Evolutionary conservation across 2,888 invertebrate genomes (phyloP).

Genomic region (Eurois occulta): DNA sequence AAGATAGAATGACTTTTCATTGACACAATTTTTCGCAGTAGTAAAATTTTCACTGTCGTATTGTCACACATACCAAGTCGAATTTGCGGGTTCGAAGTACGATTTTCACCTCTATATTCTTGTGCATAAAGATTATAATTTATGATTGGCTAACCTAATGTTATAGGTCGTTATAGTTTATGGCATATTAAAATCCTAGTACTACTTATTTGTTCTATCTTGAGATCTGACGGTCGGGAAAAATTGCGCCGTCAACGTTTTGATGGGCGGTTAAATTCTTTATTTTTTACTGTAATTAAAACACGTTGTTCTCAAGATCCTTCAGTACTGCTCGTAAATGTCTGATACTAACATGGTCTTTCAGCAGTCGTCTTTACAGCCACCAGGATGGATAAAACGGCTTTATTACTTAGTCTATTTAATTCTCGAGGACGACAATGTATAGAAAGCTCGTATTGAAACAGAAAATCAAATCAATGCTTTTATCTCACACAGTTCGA

Average conservation of each 20-base stretch:
- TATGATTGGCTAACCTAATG: conserved; percentile 34
- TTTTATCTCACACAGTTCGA: conserved; percentile 9
- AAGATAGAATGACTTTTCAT: conserved; percentile 55
- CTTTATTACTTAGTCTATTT: neutral
- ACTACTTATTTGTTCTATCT: conserved; percentile 76
- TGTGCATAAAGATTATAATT: conserved; percentile 40
- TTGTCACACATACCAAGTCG: conserved; percentile 67
- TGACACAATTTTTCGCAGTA: conserved; percentile 29
- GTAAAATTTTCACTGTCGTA: conserved; percentile 45
- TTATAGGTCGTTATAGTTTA: conserved; percentile 76
- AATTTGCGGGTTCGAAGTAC: conserved; percentile 62
- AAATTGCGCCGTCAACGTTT: conserved; percentile 72
- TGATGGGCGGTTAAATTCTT: conserved; percentile 63
- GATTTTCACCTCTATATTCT: conserved; percentile 66
- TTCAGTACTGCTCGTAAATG: conserved; percentile 45
- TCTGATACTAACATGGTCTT: conserved; percentile 13
- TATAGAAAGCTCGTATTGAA: neutral
- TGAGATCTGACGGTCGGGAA: conserved; percentile 73
- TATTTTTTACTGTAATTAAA: conserved; percentile 60
- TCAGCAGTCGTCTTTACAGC: conserved; percentile 18
- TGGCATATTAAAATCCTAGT: conserved; percentile 81
- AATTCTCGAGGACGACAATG: neutral
- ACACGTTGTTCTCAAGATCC: conserved; percentile 28
- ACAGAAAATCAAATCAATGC: neutral
- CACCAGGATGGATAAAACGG: neutral